Conservation (phyloP, 2,888 invertebrate species). For the Iselma pallidipennis region DNA sequence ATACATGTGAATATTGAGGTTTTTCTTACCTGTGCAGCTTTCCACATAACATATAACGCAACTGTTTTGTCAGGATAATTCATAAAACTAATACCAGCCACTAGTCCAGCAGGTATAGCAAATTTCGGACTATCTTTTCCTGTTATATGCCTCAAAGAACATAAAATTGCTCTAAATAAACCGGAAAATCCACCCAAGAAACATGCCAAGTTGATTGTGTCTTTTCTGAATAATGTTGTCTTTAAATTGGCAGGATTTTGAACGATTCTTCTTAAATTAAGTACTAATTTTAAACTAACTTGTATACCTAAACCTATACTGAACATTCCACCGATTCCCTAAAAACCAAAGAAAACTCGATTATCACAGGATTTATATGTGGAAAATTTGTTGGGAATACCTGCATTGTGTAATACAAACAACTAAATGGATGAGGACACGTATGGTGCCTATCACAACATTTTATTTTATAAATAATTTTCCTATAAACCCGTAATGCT, state of each 20-base stretch:
- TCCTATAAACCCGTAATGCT: slow-evolving; percentile 56
- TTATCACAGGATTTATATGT: neutral
- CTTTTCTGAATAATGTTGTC: slow-evolving; percentile 59
- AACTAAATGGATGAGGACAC: slow-evolving; percentile 68
- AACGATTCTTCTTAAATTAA: slow-evolving; percentile 61
- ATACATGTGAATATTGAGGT: neutral
- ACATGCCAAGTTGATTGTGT: slow-evolving; percentile 65
- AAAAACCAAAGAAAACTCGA: slow-evolving; percentile 29
- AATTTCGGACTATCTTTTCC: slow-evolving; percentile 65
- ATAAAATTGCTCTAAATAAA: slow-evolving; percentile 65
- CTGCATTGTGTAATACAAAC: slow-evolving; percentile 62
- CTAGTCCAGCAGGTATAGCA: slow-evolving; percentile 71
- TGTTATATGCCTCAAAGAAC: slow-evolving; percentile 65
- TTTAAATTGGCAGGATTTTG: slow-evolving; percentile 59
- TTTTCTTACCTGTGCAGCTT: slow-evolving; percentile 75
- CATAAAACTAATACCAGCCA: slow-evolving; percentile 72
- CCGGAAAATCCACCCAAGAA: slow-evolving; percentile 73
- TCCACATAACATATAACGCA: slow-evolving; percentile 83
- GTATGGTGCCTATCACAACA: slow-evolving; percentile 56
- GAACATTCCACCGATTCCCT: slow-evolving; percentile 65
- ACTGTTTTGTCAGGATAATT: slow-evolving; percentile 77
- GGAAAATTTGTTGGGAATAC: slow-evolving; percentile 51
- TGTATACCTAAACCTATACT: slow-evolving; percentile 66
- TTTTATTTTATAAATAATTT: slow-evolving; percentile 58
- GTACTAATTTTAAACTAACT: slow-evolving; percentile 61